phyloP scores from a whole-genome alignment of 2,113 vertebrate genomes.

The Leucopternis melanops region DNA sequence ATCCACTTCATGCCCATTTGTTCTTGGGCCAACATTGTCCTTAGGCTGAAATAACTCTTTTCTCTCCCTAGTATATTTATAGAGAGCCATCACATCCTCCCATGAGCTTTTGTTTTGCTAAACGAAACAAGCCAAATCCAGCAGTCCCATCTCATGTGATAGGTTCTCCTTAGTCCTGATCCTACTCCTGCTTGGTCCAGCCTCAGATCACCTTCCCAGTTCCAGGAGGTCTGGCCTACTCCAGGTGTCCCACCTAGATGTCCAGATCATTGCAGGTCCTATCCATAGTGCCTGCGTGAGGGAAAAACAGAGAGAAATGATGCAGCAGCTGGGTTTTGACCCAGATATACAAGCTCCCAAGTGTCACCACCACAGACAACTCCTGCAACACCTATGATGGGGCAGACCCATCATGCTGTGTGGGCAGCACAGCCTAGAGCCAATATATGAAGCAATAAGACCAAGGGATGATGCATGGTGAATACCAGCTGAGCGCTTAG shows the following conservation, averaged over 20 bases:
- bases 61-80: slow-evolving; percentile 18
- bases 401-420: background rate
- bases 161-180: background rate
- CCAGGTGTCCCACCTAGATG: background rate
- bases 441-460: background rate
- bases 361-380: background rate
- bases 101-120: slow-evolving; percentile 20
- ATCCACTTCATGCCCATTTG: background rate
- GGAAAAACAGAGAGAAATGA: background rate
- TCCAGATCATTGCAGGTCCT: background rate
- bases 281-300: background rate
- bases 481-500: background rate
- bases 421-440: background rate
- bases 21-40: slow-evolving; percentile 26
- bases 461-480: background rate
- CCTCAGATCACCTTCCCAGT: background rate
- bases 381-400: background rate
- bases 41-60: slow-evolving; percentile 27
- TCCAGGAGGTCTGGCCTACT: background rate
- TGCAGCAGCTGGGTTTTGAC: background rate
- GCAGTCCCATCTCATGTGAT: background rate
- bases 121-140: slow-evolving; percentile 11
- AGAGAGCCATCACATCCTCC: slow-evolving; percentile 20
- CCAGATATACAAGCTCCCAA: background rate
- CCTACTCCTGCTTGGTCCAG: background rate